Conservation (phyloP, 2,888 invertebrate species). For the Villa cingulata region DNA sequence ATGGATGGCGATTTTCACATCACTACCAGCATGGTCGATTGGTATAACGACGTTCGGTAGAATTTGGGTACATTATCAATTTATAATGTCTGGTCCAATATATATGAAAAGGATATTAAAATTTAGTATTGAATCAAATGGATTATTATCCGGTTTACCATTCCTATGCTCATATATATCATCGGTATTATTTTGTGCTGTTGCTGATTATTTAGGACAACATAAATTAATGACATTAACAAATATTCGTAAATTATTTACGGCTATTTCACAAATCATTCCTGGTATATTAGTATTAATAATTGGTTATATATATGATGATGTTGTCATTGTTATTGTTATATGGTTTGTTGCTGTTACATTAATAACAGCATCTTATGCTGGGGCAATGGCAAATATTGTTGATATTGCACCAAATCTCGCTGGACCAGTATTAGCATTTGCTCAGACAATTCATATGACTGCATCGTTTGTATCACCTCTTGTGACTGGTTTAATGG, state of each 20-base stretch:
- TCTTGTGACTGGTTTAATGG: conserved; percentile 46
- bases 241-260: conserved; percentile 53
- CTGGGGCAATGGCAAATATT: conserved; percentile 62
- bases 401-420: conserved; percentile 68
- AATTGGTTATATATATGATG: conserved; percentile 50
- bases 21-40: conserved; percentile 54
- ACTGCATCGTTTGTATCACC: conserved; percentile 58
- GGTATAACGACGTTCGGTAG: conserved; percentile 60
- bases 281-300: conserved; percentile 49
- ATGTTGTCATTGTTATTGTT: conserved; percentile 42
- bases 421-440: conserved; percentile 57
- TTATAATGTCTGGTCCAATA: conserved; percentile 54
- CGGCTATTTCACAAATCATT: conserved; percentile 52
- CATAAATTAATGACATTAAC: conserved; percentile 45
- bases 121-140: conserved; percentile 56
- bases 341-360: conserved; percentile 57
- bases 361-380: conserved; percentile 56
- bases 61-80: conserved; percentile 60
- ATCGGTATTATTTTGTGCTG: conserved; percentile 54
- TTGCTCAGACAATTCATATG: conserved; percentile 67
- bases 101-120: conserved; percentile 57
- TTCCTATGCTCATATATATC: conserved; percentile 57
- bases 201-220: conserved; percentile 49
- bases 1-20: conserved; percentile 49
- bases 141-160: conserved; percentile 51